Base-by-base conservation (phyloP, 2,888 invertebrate species). In the Mesopsocus fuscifrons region DNA sequence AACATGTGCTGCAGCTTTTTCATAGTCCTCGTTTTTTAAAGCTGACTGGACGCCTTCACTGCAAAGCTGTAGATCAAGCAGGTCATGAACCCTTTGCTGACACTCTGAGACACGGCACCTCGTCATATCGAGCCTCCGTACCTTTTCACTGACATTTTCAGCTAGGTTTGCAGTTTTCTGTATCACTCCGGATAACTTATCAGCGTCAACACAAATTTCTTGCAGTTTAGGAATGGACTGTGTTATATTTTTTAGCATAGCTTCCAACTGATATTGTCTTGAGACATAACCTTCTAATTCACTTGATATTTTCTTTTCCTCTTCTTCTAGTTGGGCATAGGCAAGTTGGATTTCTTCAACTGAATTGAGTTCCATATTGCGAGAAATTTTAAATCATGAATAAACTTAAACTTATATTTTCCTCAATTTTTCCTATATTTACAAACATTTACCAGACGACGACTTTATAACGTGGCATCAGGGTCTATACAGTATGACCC, bases 11-110 rank as follows among this genome's bases (percentile, higher is more conserved):
- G 97, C 95, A 43, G 94, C 92, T 63, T 85, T 82, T 61, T 99
- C 98, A 63, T 85, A 97, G 59, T 99, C 92, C 61, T 95, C 92
- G 52, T 87, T 84, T 49, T 77, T 74, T 43, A 99, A 77, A 1
- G 98, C 94, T 41, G 83, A 77, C 49, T 91, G 83, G 0, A 98
- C 97, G n/a, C 95, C 97, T 58, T 94, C 88, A 41, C 92, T 91
- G 59, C 97, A 98, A 45, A 89, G 69, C 61, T 94, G 89, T 42
- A 97, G 66, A 59, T 97, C 95, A 46, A 95, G 76, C 31, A 97
- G 69, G 59, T 97, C 95, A 54, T 92, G 87, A 0, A 97, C 94
- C 45, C 95, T 67, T 51, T 83, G 79, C 59, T 97, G 88, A 55
- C 92, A 94, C 53, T 91, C 89, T 2, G 85, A 87, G 0, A 97